Percentiles rank a stretch among this genome's conserved stretches.
phyloP scores from a whole-genome alignment of 1,140 invertebrate genomes.

The Caenorhabditis inopinata region DNA sequence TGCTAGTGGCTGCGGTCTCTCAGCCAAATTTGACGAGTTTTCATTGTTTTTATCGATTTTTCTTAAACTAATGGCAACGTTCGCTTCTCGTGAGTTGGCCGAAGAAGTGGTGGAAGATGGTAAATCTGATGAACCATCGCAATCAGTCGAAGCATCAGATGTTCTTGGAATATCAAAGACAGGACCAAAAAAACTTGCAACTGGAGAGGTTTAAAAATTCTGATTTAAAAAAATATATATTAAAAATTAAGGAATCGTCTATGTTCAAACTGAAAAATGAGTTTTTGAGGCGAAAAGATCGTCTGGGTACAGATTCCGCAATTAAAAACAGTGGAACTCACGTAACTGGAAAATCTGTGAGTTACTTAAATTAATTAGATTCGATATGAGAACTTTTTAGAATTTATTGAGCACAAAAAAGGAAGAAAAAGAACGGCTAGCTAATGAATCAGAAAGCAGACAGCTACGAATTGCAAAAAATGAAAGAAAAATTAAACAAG shows the following conservation, averaged over 20 bases:
- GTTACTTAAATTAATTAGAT: background rate
- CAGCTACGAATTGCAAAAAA: background rate
- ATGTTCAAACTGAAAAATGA: slow-evolving; percentile 39
- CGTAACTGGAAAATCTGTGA: slow-evolving; percentile 14
- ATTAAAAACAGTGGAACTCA: background rate
- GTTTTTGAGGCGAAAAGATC: slow-evolving; percentile 24
- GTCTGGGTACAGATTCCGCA: background rate
- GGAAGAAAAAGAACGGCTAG: slow-evolving; percentile 31
- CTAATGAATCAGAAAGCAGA: background rate
- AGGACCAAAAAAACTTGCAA: slow-evolving; percentile 1
- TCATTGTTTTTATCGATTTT: too few relatives aligned
- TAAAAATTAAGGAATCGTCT: background rate
- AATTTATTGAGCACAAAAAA: slow-evolving; percentile 34
- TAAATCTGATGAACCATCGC: background rate
- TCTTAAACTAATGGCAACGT: slow-evolving; percentile 37
- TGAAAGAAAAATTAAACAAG: background rate
- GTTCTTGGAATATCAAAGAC: background rate
- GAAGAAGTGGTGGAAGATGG: background rate
- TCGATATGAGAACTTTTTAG: background rate
- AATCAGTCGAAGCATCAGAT: slow-evolving; percentile 28
- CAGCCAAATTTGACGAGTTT: background rate
- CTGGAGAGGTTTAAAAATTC: background rate
- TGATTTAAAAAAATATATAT: background rate
- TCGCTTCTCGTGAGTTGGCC: slow-evolving; percentile 1
- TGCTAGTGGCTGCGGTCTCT: background rate